A percentile compares a stretch with the other conserved stretches of the same genome.
Conservation (phyloP, 2,888 invertebrate genomes). For the Metacarcinus magister region DNA sequence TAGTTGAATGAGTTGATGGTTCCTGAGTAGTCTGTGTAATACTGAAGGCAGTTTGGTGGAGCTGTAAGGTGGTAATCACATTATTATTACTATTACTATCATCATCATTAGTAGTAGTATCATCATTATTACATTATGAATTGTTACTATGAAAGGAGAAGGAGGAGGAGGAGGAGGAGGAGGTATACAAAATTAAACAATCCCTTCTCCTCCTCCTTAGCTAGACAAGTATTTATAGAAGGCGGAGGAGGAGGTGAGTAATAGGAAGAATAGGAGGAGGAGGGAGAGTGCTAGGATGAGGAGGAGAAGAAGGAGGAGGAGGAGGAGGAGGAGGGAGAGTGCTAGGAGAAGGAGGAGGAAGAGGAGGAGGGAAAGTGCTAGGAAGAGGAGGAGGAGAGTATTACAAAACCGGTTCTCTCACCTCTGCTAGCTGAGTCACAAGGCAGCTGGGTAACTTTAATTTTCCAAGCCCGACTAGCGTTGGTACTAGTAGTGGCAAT, state of each 20-base stretch:
- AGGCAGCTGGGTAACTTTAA: constrained; percentile 71
- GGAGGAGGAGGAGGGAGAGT: not conserved
- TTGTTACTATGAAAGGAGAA: not conserved
- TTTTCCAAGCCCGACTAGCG: constrained; percentile 65
- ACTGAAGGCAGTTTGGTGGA: constrained; percentile 45
- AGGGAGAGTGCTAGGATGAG: not conserved
- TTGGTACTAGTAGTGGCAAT: constrained; percentile 73
- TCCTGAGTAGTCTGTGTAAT: constrained; percentile 69
- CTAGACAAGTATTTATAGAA: not conserved
- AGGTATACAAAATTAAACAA: no score
- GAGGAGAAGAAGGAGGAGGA: not conserved
- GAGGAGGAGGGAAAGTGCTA: not conserved
- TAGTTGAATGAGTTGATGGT: constrained; percentile 73
- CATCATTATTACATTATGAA: not conserved
- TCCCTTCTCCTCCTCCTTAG: no score
- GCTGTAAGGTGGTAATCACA: not conserved
- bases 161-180: not conserved
- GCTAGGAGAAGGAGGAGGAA: not conserved
- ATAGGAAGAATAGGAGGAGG: not conserved
- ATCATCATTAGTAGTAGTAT: not conserved
- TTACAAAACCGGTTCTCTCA: not conserved
- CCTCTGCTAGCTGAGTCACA: constrained; percentile 67
- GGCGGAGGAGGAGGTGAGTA: not conserved
- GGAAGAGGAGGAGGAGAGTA: not conserved
- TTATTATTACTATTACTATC: not conserved